A percentile compares a stretch with the other conserved stretches of the same genome.
phyloP scores from a whole-genome alignment of 2,797 vertebrate genomes.

The Arnoldichthys spilopterus region DNA sequence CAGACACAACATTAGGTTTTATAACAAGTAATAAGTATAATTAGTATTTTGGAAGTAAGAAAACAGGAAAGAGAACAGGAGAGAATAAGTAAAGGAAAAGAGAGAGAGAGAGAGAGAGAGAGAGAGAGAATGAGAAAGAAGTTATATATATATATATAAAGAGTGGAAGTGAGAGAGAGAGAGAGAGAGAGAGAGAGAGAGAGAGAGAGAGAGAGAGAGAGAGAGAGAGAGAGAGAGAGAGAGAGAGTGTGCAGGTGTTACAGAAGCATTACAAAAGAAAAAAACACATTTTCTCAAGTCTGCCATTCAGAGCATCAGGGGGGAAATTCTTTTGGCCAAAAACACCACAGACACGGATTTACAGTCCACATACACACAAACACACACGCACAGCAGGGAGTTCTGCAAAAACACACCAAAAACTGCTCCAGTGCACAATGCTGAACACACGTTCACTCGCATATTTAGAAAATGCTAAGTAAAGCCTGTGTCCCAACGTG shows the following conservation, averaged over 20 bases:
- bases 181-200: not conserved
- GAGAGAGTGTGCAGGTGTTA: not conserved
- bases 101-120: no score
- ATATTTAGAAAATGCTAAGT: conserved; percentile 1
- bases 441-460: not conserved
- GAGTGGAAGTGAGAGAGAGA: not conserved
- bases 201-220: not conserved
- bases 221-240: not conserved
- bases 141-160: no score
- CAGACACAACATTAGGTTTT: no score
- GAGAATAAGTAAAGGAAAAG: no score
- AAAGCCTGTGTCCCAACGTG: not conserved
- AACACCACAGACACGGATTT: not conserved
- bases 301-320: conserved; percentile 25
- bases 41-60: no score
- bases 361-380: conserved; percentile 52
- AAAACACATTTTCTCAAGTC: not conserved
- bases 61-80: no score
- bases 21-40: no score
- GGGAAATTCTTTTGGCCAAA: conserved; percentile 40
- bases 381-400: conserved; percentile 6
- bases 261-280: not conserved
- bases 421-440: not conserved
- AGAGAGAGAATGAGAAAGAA: no score
- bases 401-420: not conserved